Percentiles rank a stretch among this genome's conserved stretches.
These are phyloP conservation scores for Ditylenchus dipsaci DNA, from an alignment of 1,140 invertebrate species.

Conservation along the genomic window DNA sequence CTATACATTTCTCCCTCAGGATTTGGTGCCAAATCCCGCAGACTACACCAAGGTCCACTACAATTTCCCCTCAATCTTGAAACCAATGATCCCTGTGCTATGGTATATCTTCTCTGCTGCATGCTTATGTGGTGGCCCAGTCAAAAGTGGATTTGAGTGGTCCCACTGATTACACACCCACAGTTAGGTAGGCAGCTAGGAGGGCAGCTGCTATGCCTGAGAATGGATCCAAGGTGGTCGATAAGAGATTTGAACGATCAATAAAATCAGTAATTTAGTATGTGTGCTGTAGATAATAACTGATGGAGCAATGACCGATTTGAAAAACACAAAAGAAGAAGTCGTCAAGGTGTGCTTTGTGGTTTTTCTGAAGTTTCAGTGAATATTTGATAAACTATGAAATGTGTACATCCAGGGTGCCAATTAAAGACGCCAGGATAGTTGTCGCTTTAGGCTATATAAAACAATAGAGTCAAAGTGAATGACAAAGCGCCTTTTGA, in stretches of 20 bases:
- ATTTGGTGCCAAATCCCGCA: slow-evolving; percentile 36
- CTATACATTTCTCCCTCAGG: neutral
- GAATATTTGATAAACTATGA: no score
- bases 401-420: no score
- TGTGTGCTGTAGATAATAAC: slow-evolving; percentile 68
- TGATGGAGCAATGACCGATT: slow-evolving; percentile 69
- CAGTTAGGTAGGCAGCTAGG: slow-evolving; percentile 65
- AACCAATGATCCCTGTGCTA: slow-evolving; percentile 65
- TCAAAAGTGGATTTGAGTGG: slow-evolving; percentile 65
- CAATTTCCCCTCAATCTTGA: slow-evolving; percentile 62
- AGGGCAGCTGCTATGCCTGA: slow-evolving; percentile 59
- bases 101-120: slow-evolving; percentile 60
- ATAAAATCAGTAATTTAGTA: slow-evolving; percentile 56
- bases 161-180: slow-evolving; percentile 69
- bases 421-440: no score
- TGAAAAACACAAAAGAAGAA: slow-evolving; percentile 66
- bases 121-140: slow-evolving; percentile 60
- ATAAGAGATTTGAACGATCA: no score
- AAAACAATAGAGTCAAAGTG: no score
- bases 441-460: no score
- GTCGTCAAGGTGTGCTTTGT: slow-evolving; percentile 59
- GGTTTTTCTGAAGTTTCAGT: neutral
- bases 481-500: no score
- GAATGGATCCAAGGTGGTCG: slow-evolving; percentile 58
- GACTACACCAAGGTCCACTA: slow-evolving; percentile 40